Conservation (phyloP, 2,888 invertebrate species). For the Theodoxus fluviatilis region DNA sequence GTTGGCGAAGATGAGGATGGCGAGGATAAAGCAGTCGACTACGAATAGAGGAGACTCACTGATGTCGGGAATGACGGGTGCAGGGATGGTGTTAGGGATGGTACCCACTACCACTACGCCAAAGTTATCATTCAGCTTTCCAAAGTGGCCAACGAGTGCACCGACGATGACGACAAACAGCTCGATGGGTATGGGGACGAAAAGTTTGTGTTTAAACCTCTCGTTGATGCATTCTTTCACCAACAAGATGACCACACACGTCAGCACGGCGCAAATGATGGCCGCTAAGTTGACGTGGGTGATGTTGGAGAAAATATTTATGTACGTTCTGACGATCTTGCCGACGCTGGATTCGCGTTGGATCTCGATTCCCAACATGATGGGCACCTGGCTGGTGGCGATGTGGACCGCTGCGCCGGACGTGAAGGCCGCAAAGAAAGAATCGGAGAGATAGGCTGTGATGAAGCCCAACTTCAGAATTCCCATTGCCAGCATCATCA, state of each 20-base stretch:
- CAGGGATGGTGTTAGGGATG: conserved; percentile 55
- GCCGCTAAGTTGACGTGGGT: conserved; percentile 47
- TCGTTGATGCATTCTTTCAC: conserved; percentile 61
- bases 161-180: conserved; percentile 58
- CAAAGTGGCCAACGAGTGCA: conserved; percentile 51
- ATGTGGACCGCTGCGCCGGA: conserved; percentile 62
- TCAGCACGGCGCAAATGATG: conserved; percentile 45
- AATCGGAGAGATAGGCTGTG: conserved; percentile 61
- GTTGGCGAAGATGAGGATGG: conserved; percentile 61
- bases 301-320: conserved; percentile 49
- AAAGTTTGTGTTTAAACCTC: conserved; percentile 54
- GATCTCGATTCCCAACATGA: conserved; percentile 55
- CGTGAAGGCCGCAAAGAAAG: conserved; percentile 62
- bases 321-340: conserved; percentile 53
- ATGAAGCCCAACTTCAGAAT: conserved; percentile 60
- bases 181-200: conserved; percentile 63
- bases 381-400: conserved; percentile 58
- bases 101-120: conserved; percentile 47
- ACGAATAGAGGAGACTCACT: conserved; percentile 45
- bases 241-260: conserved; percentile 47
- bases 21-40: conserved; percentile 57
- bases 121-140: conserved; percentile 40
- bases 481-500: conserved; percentile 55
- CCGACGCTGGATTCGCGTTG: conserved; percentile 48
- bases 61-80: conserved; percentile 53